Evolutionary conservation across 2,797 vertebrate genomes (phyloP).

Genomic region (Toxotes lorentzi): DNA sequence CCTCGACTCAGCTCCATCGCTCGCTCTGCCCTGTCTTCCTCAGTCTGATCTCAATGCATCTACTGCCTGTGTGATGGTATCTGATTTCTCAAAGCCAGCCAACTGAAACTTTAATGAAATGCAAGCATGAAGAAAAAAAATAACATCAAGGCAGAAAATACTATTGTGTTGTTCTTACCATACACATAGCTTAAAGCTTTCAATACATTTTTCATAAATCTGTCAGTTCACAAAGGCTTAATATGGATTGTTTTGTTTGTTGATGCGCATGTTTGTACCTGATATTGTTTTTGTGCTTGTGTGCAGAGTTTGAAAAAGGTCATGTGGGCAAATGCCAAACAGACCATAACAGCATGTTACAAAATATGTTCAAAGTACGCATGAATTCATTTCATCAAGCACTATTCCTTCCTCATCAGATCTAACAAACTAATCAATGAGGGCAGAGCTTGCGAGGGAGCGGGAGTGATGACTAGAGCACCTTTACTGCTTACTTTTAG

Average conservation of each 20-base stretch:
- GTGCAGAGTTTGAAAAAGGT: constrained; percentile 5
- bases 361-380: constrained; percentile 1
- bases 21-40: constrained; percentile 47
- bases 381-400: constrained; percentile 44
- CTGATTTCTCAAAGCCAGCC: constrained; percentile 64
- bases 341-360: constrained; percentile 14
- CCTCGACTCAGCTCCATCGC: constrained; percentile 48
- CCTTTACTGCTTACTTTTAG: constrained; percentile 73
- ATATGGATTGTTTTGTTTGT: constrained; percentile 38
- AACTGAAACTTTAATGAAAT: constrained; percentile 74
- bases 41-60: constrained; percentile 48
- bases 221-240: constrained; percentile 45
- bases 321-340: constrained; percentile 6
- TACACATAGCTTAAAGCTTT: constrained; percentile 57
- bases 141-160: constrained; percentile 50
- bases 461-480: constrained; percentile 66
- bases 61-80: constrained; percentile 55
- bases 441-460: constrained; percentile 46
- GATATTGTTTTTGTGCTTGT: background rate
- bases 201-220: constrained; percentile 60
- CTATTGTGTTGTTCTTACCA: constrained; percentile 39
- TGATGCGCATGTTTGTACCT: constrained; percentile 5
- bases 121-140: constrained; percentile 47
- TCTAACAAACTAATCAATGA: constrained; percentile 63
- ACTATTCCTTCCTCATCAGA: constrained; percentile 40